phyloP scores from a whole-genome alignment of 2,797 vertebrate genomes.

The Sphaeramia orbicularis region DNA sequence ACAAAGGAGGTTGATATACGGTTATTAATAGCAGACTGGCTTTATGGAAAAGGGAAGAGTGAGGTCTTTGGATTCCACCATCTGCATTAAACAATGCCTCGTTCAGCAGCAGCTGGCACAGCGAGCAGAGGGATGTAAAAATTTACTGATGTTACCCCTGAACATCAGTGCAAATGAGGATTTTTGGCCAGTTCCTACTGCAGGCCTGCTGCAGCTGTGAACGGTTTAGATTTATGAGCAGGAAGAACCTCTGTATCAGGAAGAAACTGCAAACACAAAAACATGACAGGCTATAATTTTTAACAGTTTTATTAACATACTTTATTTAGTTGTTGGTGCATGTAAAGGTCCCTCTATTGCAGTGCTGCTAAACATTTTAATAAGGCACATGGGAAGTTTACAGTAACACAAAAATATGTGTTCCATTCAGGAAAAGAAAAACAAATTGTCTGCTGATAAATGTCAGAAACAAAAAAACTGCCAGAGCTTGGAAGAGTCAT shows the following conservation, averaged over 20 bases:
- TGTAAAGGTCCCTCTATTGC: slow-evolving; percentile 45
- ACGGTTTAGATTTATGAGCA: slow-evolving; percentile 43
- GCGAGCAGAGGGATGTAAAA: slow-evolving; percentile 22
- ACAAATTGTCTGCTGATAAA: slow-evolving; percentile 7
- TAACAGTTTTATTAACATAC: slow-evolving; percentile 32
- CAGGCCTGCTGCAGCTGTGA: slow-evolving; percentile 67
- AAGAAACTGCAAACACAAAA: slow-evolving; percentile 43
- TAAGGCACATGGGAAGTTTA: slow-evolving; percentile 36
- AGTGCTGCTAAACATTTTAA: slow-evolving; percentile 25
- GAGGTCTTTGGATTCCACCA: slow-evolving; percentile 72
- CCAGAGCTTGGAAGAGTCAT: slow-evolving; percentile 14
- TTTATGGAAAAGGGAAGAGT: slow-evolving; percentile 80
- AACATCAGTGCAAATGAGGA: slow-evolving; percentile 59
- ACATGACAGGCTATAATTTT: slow-evolving; percentile 58
- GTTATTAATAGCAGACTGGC: slow-evolving; percentile 81
- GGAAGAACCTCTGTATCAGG: slow-evolving; percentile 48
- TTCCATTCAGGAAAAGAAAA: not conserved
- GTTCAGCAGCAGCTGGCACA: slow-evolving; percentile 73
- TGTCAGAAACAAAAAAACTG: slow-evolving; percentile 6
- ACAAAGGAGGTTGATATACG: slow-evolving; percentile 80
- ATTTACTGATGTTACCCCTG: slow-evolving; percentile 50
- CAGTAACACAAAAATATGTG: slow-evolving; percentile 33
- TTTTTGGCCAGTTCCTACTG: slow-evolving; percentile 53
- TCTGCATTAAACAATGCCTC: slow-evolving; percentile 79
- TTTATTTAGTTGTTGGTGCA: slow-evolving; percentile 15